Conservation (phyloP, 2,888 invertebrate genomes). For the Caenorhabditis sp. region DNA sequence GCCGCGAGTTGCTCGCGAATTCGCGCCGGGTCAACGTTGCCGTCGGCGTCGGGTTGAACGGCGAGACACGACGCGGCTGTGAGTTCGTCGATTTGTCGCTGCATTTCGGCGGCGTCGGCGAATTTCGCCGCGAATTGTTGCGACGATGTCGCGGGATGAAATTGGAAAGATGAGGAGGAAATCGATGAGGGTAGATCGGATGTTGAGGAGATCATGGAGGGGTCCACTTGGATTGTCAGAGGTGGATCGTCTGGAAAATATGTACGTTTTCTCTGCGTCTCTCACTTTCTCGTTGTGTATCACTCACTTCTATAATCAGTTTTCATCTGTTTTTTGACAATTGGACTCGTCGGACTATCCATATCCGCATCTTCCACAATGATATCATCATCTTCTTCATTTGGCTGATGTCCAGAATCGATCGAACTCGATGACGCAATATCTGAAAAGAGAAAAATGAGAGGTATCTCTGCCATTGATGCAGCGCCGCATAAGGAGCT, state of each 20-base stretch:
- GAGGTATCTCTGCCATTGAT: no score
- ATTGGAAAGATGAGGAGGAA: constrained; percentile 54
- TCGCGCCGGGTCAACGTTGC: constrained; percentile 45
- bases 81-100: constrained; percentile 48
- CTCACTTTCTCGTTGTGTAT: no score
- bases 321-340: constrained; percentile 35
- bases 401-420: constrained; percentile 33
- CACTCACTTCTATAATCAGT: no score
- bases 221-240: constrained; percentile 43
- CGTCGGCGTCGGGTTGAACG: constrained; percentile 46
- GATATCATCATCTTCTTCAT: constrained; percentile 31
- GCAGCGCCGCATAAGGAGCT: no score
- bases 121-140: no score
- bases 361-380: constrained; percentile 41
- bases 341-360: constrained; percentile 51
- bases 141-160: constrained; percentile 16
- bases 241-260: constrained; percentile 16
- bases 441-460: constrained; percentile 4
- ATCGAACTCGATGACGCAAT: constrained; percentile 28
- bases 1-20: constrained; percentile 29
- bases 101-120: constrained; percentile 30
- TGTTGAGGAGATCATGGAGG: constrained; percentile 33
- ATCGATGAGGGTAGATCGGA: constrained; percentile 54
- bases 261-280: no score
- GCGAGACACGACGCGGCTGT: constrained; percentile 50